Percentiles rank a stretch among this genome's conserved stretches.
Conservation (phyloP, 2,888 invertebrate genomes). For the Archaeoteleia sp. region DNA sequence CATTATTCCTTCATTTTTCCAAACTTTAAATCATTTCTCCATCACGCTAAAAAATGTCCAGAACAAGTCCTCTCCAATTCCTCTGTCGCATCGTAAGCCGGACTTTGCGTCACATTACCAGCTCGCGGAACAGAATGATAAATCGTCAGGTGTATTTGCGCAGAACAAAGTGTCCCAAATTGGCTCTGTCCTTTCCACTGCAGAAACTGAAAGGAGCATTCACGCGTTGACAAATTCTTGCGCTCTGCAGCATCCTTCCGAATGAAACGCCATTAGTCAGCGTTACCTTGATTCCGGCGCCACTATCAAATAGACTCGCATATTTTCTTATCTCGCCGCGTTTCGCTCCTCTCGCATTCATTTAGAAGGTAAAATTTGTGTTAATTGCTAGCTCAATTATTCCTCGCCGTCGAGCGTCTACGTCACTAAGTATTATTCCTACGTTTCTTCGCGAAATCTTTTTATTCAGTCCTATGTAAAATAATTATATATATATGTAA, state of each 20-base stretch:
- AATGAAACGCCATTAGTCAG: slow-evolving; percentile 36
- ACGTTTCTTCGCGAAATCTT: slow-evolving; percentile 37
- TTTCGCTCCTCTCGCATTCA: slow-evolving; percentile 36
- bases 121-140: too few species aligned
- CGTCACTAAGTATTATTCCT: slow-evolving; percentile 39
- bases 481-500: too few species aligned
- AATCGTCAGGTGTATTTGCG: slow-evolving; percentile 6
- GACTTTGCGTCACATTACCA: too few species aligned
- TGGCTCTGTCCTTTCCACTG: slow-evolving; percentile 9
- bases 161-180: slow-evolving; percentile 16
- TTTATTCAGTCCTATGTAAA: too few species aligned
- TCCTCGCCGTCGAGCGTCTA: slow-evolving; percentile 45
- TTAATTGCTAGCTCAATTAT: slow-evolving; percentile 52
- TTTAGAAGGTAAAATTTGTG: slow-evolving; percentile 46
- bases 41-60: too few species aligned
- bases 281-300: slow-evolving; percentile 38
- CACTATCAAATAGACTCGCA: slow-evolving; percentile 38
- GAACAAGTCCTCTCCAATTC: too few species aligned
- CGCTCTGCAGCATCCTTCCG: slow-evolving; percentile 4
- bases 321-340: slow-evolving; percentile 44
- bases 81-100: too few species aligned
- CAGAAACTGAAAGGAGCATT: slow-evolving; percentile 22
- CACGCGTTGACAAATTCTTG: slow-evolving; percentile 26
- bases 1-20: too few species aligned
- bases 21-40: too few species aligned